Evolutionary conservation across 2,888 invertebrate genomes (phyloP).

Genomic region (Lepas anatifera): DNA sequence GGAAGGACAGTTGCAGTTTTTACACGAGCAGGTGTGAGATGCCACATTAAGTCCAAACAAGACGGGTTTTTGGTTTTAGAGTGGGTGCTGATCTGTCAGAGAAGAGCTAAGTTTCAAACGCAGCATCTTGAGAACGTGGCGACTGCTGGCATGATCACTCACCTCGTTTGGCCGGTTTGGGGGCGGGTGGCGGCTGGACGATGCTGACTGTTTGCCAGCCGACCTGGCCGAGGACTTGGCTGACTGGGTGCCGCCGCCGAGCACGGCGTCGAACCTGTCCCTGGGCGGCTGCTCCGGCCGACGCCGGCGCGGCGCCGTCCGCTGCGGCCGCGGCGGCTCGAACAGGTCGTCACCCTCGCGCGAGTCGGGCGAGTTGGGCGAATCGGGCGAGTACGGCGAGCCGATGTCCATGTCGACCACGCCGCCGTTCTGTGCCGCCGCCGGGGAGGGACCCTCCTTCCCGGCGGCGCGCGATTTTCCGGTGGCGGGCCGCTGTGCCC

Average conservation of each 20-base stretch:
- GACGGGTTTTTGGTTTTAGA: too few relatives aligned
- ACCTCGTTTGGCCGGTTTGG: not conserved
- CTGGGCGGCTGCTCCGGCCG: not conserved
- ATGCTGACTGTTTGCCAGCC: not conserved
- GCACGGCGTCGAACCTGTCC: not conserved
- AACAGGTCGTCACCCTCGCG: constrained; percentile 78
- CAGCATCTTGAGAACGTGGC: not conserved
- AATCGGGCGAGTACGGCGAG: constrained; percentile 55
- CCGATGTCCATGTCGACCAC: constrained; percentile 50
- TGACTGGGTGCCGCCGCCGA: not conserved
- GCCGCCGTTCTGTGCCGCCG: not conserved
- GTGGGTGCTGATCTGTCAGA: too few relatives aligned
- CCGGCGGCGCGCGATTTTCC: too few relatives aligned
- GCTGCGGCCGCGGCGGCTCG: constrained; percentile 48
- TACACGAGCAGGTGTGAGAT: too few relatives aligned
- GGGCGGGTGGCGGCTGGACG: not conserved
- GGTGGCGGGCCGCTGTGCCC: too few relatives aligned
- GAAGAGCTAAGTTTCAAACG: too few relatives aligned
- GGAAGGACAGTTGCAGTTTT: too few relatives aligned
- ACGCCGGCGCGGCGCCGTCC: not conserved
- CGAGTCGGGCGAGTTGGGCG: constrained; percentile 54
- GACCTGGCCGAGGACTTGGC: constrained; percentile 19
- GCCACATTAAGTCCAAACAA: too few relatives aligned
- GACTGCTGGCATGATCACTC: not conserved
- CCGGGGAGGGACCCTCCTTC: too few relatives aligned